A percentile compares a stretch with the other conserved stretches of the same genome.
phyloP scores from a whole-genome alignment of 2,113 vertebrate genomes.

The Ginglymostoma cirratum region DNA sequence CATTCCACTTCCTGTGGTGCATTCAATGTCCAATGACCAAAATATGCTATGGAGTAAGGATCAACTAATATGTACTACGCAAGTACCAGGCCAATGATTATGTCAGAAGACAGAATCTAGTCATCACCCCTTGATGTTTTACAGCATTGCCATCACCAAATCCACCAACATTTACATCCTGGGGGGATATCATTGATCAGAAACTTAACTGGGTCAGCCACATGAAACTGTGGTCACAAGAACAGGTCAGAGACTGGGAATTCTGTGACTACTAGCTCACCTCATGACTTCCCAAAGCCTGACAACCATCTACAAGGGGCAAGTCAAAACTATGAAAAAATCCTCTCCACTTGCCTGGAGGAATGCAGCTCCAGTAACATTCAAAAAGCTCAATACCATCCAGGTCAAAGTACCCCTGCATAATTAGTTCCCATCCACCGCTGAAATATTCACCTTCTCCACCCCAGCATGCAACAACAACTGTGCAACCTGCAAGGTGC shows the following conservation, averaged over 20 bases:
- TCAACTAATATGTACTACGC: background rate
- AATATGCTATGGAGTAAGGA: background rate
- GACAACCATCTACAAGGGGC: background rate
- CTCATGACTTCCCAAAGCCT: background rate
- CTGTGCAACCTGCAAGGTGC: background rate
- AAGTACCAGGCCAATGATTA: background rate
- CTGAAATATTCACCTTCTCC: background rate
- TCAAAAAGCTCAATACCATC: background rate
- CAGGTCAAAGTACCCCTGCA: background rate
- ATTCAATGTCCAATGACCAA: background rate
- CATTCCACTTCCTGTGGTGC: background rate
- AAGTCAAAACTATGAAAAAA: background rate
- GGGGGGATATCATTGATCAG: background rate
- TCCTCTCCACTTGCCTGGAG: background rate
- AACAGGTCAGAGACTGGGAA: background rate
- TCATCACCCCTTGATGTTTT: background rate
- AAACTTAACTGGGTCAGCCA: background rate
- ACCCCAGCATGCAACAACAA: background rate
- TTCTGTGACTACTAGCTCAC: background rate
- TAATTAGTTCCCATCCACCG: background rate
- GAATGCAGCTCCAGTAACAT: background rate
- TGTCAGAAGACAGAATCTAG: background rate
- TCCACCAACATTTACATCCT: background rate
- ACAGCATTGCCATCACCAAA: background rate
- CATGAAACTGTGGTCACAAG: background rate